These are phyloP conservation scores for Coregonus ussuriensis DNA, from an alignment of 2,797 vertebrate genomes.

Conservation along the genomic window DNA sequence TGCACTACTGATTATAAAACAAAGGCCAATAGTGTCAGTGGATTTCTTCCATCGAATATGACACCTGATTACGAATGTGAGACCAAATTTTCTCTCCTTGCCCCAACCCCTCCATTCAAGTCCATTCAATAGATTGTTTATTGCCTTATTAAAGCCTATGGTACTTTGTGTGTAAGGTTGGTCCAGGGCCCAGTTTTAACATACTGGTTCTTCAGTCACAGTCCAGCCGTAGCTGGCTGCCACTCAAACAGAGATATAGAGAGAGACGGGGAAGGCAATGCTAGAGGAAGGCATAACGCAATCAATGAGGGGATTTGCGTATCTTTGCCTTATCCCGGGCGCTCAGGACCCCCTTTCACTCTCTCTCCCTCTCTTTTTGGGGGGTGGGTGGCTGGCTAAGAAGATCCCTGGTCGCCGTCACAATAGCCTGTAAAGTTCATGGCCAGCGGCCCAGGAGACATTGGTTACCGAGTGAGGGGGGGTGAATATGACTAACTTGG, in stretches of 20 bases:
- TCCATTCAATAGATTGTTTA: background rate
- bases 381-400: conserved; percentile 21
- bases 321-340: conserved; percentile 32
- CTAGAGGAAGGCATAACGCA: background rate
- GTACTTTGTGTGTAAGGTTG: background rate
- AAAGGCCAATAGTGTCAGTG: no score
- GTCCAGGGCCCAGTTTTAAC: background rate
- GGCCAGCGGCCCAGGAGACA: conserved; percentile 58
- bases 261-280: no score
- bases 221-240: conserved; percentile 1
- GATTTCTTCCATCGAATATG: no score
- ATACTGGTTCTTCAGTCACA: background rate
- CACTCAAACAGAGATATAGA: no score
- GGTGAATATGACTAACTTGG: background rate
- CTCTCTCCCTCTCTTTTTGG: background rate
- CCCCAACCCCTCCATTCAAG: background rate
- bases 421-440: conserved; percentile 71
- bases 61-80: no score
- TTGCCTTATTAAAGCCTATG: background rate
- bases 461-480: conserved; percentile 43
- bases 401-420: conserved; percentile 29
- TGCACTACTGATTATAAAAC: no score
- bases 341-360: conserved; percentile 18
- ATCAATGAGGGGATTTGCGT: conserved; percentile 40
- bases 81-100: background rate